Evolutionary conservation across 2,888 invertebrate species (phyloP), one percentile per base, ranked within the genome.

Genomic region (Cordylochernes scorpioides): DNA sequence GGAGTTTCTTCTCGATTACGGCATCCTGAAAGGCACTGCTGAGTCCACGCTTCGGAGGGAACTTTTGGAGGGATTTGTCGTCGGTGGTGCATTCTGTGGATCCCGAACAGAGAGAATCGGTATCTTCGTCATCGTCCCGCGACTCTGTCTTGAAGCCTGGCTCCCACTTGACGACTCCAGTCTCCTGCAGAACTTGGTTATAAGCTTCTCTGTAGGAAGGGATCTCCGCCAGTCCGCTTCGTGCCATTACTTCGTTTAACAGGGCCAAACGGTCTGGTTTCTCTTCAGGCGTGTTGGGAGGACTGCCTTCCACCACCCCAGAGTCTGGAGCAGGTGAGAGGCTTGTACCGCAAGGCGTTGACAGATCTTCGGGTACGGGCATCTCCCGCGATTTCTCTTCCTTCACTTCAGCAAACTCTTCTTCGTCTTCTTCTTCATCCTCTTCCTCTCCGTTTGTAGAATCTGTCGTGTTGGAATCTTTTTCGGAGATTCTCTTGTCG

Each of bases 161-260:
- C 15, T 33, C 29, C n/a, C n/a, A n/a, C 25, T 30, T 36, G 2
- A 30, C 25, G 25, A 29, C 30, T 15, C 34, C 28, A 27, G 36
- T 37, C 54, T 88, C 88, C 51, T 82, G 82, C 24, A 88, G 59
- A 0, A 88, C 88, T 53, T 84, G 82, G 45, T 82, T 72, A 49
- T 86, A 88, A 10, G 88, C 88, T 57, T 91, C 88, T 42, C 74
- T 82, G 52, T 86, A 88, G 52, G 84, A 80, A 42, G 80, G 82
- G 46, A 88, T 82, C 48, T 78, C 78, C 41, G 73, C 78, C 27
- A 88, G 58, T 0, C 88, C 88, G 48, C 84, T 82, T 53, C 84
- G 80, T 51, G 86, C 84, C 80, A 91, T 88, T 18, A 91, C 64
- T 51, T 91, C 88, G 14, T 82, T 84, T 10, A 88, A 80, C 25